A percentile compares a stretch with the other conserved stretches of the same genome.
phyloP scores from a whole-genome alignment of 2,113 vertebrate genomes.

The Emydura subglobosa region DNA sequence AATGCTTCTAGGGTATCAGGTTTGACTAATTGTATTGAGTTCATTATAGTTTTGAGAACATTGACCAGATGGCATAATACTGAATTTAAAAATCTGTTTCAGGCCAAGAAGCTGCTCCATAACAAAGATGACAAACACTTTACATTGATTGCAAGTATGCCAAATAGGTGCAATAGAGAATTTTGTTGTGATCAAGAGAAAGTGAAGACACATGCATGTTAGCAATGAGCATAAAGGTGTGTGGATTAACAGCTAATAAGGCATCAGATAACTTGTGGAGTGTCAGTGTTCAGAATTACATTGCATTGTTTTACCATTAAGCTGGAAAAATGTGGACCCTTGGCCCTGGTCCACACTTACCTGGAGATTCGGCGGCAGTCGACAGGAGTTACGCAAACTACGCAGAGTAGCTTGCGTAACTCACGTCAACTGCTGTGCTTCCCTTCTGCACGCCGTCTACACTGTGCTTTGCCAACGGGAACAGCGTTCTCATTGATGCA shows the following conservation, averaged over 20 bases:
- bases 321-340: not conserved
- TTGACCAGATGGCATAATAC: accelerated
- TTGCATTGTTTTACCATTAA: not conserved
- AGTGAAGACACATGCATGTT: not conserved
- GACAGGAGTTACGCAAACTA: too few relatives aligned
- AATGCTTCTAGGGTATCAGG: not conserved
- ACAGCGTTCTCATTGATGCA: too few relatives aligned
- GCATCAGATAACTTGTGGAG: too few relatives aligned
- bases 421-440: too few relatives aligned
- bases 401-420: too few relatives aligned
- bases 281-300: too few relatives aligned
- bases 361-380: too few relatives aligned
- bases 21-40: not conserved
- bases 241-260: too few relatives aligned
- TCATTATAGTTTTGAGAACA: not conserved
- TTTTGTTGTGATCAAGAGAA: not conserved
- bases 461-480: too few relatives aligned
- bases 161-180: not conserved
- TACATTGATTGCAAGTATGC: not conserved
- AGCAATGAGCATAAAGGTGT: too few relatives aligned
- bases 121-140: not conserved
- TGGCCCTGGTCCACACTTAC: not conserved
- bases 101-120: not conserved
- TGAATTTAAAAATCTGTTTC: not conserved
- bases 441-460: too few relatives aligned